Evolutionary conservation across 2,113 vertebrate genomes (phyloP), one percentile per base, ranked within the genome.

Genomic region (Sclerurus mexicanus): DNA sequence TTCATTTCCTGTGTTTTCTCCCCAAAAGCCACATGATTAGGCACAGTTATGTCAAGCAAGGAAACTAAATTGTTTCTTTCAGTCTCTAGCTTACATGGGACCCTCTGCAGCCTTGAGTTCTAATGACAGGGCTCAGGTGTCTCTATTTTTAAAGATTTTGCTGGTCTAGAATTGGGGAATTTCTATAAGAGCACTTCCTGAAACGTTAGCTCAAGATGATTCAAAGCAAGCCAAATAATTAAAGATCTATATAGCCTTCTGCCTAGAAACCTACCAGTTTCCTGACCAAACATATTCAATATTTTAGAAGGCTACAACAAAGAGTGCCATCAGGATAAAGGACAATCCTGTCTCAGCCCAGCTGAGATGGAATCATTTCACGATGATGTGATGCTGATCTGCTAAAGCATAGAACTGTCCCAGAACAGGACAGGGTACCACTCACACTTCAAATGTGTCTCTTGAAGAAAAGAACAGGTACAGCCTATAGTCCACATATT

Each of bases 1-100:
- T 92, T 83, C 30, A 95, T 89, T 90, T 90, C 88, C 85, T 75
- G 67, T 79, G 49, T 47, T 95, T 81, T 79, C 23, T 64, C 14
- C 56, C 71, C 60, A 50, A 8, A 14, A 72, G 9, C 25, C 3
- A 0, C 25, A 19, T 7, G 14, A 69, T 44, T 2, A 3, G 37
- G 22, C 24, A 47, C 37, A 49, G 37, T 28, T 50, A 84, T 25
- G 52, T 53, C 50, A 56, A 87, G 31, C 30, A 73, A 75, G 25
- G 35, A 83, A 71, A 82, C 5, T 0, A 22, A 75, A 79, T 31
- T 37, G 13, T 79, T 83, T 83, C 7, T 20, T 79, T 75, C 14
- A 13, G 52, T 28, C n/a, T 53, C 50, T 44, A 47, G 7, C 16
- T 88, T 49, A 16, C 1, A 1, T 6, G 12, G 30, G 39, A 44